Evolutionary conservation across 2,113 vertebrate genomes (phyloP), one percentile per base, ranked within the genome.

Genomic region (Halcyon senegalensis): DNA sequence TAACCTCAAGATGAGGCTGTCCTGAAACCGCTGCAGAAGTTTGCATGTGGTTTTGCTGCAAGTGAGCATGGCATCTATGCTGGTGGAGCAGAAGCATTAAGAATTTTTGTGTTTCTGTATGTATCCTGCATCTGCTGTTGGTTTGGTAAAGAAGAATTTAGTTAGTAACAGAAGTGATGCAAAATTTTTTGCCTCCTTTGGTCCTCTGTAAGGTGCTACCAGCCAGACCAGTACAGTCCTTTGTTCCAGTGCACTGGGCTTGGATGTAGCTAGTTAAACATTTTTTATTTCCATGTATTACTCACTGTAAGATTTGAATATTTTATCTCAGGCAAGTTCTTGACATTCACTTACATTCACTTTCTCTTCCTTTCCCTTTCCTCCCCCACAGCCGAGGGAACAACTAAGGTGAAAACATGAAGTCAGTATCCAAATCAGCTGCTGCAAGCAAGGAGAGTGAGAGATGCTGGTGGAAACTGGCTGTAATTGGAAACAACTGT

Each of bases 61-160:
- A 0, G 0, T 33, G 13, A 75, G 33, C 35, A 9, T 1, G 0
- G 21, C 16, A 28, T 8, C 18, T 33, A 0, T 5, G 24, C 55
- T 59, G 39, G 8, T 24, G 33, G 24, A 55, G 39, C 16, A 37
- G 31, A 53, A 46, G 3, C 0, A 0, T 28, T 25, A 63, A 68
- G 16, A 58, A 35, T 21, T 5, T 44, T 3, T 44, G 4, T 21
- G n/a, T 48, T 14, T 46, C 3, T 51, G 33, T 23, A 2, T 9
- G 31, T 7, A 33, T 33, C 48, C 27, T 53, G 15, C 39, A 5
- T 66, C 41, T 89, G 67, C n/a, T 68, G 12, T 60, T 60, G 53
- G 17, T 2, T 7, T 30, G 7, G 10, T 50, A 37, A 82, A 41
- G 17, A 30, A 8, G 13, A 55, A 43, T 58, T 35, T 31, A 28